A percentile compares a stretch with the other conserved stretches of the same genome.
These are phyloP conservation scores for Scortum barcoo DNA, from an alignment of 2,113 vertebrate genomes.

Conservation along the genomic window DNA sequence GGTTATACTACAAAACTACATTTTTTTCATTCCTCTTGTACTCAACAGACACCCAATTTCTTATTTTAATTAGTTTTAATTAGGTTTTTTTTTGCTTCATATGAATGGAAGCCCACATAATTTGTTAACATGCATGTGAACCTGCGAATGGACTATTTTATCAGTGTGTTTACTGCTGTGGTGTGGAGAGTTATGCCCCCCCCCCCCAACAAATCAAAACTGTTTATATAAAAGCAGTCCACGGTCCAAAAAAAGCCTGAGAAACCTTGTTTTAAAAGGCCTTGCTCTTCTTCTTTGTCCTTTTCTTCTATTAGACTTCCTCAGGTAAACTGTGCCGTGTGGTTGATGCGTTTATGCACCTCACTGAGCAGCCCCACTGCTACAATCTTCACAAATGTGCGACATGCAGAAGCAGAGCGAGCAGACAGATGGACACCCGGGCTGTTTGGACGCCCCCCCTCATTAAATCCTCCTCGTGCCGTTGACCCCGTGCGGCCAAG, in stretches of 20 bases:
- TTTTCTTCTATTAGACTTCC: not conserved
- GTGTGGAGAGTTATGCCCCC: not conserved
- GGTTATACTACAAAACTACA: not conserved
- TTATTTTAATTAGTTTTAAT: not conserved
- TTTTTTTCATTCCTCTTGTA: not conserved
- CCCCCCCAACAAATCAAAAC: not conserved
- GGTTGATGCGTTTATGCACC: constrained; percentile 22
- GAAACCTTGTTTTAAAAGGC: not conserved
- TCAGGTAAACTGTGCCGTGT: constrained; percentile 15
- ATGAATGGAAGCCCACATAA: not conserved
- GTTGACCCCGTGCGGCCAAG: constrained; percentile 67
- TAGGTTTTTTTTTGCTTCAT: not conserved
- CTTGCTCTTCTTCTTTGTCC: not conserved
- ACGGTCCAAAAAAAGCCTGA: not conserved
- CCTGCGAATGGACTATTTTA: not conserved
- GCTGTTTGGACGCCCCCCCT: constrained; percentile 59
- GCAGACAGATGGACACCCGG: constrained; percentile 75
- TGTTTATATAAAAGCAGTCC: not conserved
- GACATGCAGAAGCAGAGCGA: constrained; percentile 36
- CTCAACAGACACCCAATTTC: not conserved
- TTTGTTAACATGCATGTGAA: not conserved
- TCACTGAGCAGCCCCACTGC: constrained; percentile 14
- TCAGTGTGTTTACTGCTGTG: not conserved
- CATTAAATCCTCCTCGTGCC: constrained; percentile 73
- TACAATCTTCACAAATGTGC: constrained; percentile 26